These are phyloP conservation scores for Aphelocoma coerulescens DNA, from an alignment of 2,113 vertebrate genomes.

Conservation along the genomic window DNA sequence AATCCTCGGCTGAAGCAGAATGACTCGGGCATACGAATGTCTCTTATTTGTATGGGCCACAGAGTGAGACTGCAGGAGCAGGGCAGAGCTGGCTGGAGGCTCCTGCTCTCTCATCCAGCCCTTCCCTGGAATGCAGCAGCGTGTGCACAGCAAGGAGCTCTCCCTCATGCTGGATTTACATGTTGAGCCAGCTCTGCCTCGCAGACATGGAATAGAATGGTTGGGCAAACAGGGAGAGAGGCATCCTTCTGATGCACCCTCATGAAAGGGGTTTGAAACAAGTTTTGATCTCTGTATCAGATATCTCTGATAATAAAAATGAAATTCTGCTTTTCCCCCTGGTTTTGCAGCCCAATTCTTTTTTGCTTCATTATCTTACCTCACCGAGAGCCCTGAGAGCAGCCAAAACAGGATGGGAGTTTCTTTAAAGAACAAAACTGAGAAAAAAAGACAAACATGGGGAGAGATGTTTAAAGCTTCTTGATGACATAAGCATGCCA, in stretches of 20 bases:
- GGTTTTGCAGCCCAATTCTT: background rate
- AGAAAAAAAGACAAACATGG: background rate
- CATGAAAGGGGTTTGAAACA: background rate
- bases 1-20: background rate
- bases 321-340: background rate
- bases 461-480: background rate
- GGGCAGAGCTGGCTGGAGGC: background rate
- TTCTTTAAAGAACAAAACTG: background rate
- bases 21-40: rapidly evolving
- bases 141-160: background rate
- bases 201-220: rapidly evolving
- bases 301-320: background rate
- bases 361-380: background rate
- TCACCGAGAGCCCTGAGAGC: background rate
- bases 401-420: background rate
- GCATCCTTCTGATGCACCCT: background rate
- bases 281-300: background rate
- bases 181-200: background rate
- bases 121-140: background rate
- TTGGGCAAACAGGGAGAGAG: background rate
- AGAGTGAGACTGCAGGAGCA: background rate
- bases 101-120: background rate
- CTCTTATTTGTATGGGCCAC: background rate
- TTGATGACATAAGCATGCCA: rapidly evolving
- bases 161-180: background rate